phyloP scores from a whole-genome alignment of 2,888 invertebrate species.

The Apotomis capreana region DNA sequence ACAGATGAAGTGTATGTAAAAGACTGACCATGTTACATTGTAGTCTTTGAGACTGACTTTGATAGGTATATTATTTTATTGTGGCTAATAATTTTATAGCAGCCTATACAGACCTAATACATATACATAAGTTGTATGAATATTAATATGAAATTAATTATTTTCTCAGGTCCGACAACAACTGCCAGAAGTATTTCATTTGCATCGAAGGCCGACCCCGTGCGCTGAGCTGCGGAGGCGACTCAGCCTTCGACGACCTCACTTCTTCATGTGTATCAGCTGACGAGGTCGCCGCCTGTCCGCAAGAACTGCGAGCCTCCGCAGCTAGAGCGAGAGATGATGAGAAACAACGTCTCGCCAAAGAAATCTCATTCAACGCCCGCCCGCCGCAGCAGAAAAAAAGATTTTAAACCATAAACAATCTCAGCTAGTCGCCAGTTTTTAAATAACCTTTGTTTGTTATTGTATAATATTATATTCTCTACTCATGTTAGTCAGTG shows the following conservation, averaged over 20 bases:
- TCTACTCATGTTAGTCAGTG: slow-evolving; percentile 2
- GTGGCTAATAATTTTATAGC: too few relatives aligned
- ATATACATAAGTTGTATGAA: too few relatives aligned
- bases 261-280: slow-evolving; percentile 89
- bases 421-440: slow-evolving; percentile 30
- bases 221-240: slow-evolving; percentile 89
- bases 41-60: too few relatives aligned
- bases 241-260: slow-evolving; percentile 89
- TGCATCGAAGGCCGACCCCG: slow-evolving; percentile 90
- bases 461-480: slow-evolving; percentile 3
- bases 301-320: slow-evolving; percentile 62
- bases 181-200: slow-evolving; percentile 91
- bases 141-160: background rate
- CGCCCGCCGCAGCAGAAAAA: slow-evolving; percentile 44
- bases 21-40: too few relatives aligned
- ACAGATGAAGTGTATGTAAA: too few relatives aligned
- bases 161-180: slow-evolving; percentile 79
- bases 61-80: too few relatives aligned
- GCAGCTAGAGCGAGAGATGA: slow-evolving; percentile 64
- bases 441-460: slow-evolving; percentile 5
- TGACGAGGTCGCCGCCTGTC: slow-evolving; percentile 90
- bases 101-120: too few relatives aligned
- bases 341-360: slow-evolving; percentile 61
- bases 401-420: slow-evolving; percentile 40
- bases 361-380: slow-evolving; percentile 59